Conservation (phyloP, 2,113 vertebrate genomes). For the Promerops cafer region DNA sequence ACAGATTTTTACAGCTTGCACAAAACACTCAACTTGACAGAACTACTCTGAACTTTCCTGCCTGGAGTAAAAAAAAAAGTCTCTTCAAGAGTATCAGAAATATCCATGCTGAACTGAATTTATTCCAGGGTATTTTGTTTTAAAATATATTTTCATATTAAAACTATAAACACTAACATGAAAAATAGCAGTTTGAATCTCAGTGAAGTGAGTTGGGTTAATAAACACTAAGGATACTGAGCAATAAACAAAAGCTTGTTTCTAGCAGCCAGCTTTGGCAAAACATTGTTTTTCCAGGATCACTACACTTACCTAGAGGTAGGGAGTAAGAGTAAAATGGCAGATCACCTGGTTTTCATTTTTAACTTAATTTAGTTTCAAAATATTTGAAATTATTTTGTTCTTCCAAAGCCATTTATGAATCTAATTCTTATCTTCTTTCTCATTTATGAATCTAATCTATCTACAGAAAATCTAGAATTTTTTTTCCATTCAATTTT, state of each 20-base stretch:
- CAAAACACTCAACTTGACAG: background rate
- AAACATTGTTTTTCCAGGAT: background rate
- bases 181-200: background rate
- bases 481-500: background rate
- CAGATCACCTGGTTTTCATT: background rate
- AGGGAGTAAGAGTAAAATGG: background rate
- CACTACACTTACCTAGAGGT: background rate
- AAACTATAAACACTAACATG: background rate
- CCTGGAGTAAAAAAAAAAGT: background rate
- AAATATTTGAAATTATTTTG: background rate
- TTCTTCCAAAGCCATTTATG: background rate
- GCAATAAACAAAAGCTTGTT: slow-evolving; percentile 5
- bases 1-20: background rate
- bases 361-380: background rate
- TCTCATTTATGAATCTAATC: background rate
- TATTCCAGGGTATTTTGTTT: background rate
- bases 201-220: background rate
- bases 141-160: background rate
- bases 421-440: background rate
- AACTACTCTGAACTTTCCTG: background rate
- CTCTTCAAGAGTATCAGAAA: background rate
- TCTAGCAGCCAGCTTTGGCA: background rate
- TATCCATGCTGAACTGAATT: background rate
- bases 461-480: background rate
- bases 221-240: slow-evolving; percentile 24